Base-by-base conservation (phyloP, 2,113 vertebrate genomes). In the Tiliqua scincoides region DNA sequence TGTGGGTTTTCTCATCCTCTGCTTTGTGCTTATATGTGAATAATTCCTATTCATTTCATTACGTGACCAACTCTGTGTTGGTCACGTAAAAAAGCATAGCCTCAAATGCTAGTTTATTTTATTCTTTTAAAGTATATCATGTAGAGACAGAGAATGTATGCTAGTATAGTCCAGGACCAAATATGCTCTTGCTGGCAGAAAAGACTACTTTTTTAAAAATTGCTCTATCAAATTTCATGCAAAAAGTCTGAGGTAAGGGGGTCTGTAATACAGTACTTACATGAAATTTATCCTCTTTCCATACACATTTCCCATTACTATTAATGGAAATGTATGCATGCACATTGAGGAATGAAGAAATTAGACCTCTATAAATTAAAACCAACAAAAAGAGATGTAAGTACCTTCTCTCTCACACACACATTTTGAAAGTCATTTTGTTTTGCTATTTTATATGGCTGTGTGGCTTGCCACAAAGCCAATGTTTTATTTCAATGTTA, bases 401-500 rank as follows among this genome's bases (percentile, higher is more conserved):
- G 95, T 96, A 95, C 89, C 90, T 92, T 94, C n/a, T n/a, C n/a
- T n/a, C n/a, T n/a, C 92, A 91, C 89, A 91, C 85, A 89, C 86
- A 92, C 91, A 68, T 93, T 95, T 94, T 92, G 83, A 88, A 94
- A 93, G 94, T 93, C 84, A 84, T 95, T 95, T 94, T 92, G 90
- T 95, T 93, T 95, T 91, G 91, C 91, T 90, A 83, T 92, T 93
- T 90, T 93, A 91, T 87, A 87, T 43, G 76, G 89, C n/a, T 91
- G 87, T 91, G 91, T 94, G 95, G 94, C 92, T 92, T 91, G 89
- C 89, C 91, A 89, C 92, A 94, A 94, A 94, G 87, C 80, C 63
- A 90, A 82, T 94, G 83, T 94, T 96, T 96, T 95, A 95, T 96
- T 96, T 94, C 89, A 9, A 94, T 92, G 87, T 95, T 96, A 82